Base-by-base conservation (phyloP, 2,113 vertebrate genomes). In the Anser cygnoides region DNA sequence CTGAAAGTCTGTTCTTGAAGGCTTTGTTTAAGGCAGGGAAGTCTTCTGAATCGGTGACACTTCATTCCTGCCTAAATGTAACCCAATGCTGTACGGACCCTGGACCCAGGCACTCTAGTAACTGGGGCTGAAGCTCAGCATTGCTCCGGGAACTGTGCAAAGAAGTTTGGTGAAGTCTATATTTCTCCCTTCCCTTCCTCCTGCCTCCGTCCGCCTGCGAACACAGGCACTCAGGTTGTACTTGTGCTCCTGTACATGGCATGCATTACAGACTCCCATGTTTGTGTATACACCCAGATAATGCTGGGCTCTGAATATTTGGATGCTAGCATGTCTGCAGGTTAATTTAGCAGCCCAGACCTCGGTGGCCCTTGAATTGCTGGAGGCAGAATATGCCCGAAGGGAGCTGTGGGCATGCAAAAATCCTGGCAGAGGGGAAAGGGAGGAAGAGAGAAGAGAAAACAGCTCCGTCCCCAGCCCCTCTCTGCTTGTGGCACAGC, bases 211-310 rank as follows among this genome's bases (percentile, higher is more conserved):
- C 35, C 91, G 61, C 25, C 29, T 59, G 35, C 28, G 82, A 28
- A 82, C 31, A 41, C 46, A 12, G 0, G 1, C 26, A 26, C 23
- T 79, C 28, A 57, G n/a, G 19, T 57, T 79, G 62, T 31, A 84
- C 79, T 43, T 29, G 6, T 0, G 2, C 70, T 46, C n/a, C 58
- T 8, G 22, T 58, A n/a, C 43, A 3, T 0, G 2, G 26, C 65
- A 29, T 68, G 37, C 5, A 9, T 46, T 20, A 41, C 19, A 17
- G 46, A 28, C 59, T 43, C 26, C 71, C 66, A 0, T 6, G 5
- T 73, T 74, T 65, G 54, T 25, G 18, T 37, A 3, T 4, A 14
- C 11, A 74, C 11, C 23, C 25, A 28, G 44, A 17, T 44, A 33
- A 58, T 7, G 6, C 35, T 65, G 62, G 28, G 44, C 41, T 87